phyloP scores from a whole-genome alignment of 2,797 vertebrate species.

The Anguilla anguilla region DNA sequence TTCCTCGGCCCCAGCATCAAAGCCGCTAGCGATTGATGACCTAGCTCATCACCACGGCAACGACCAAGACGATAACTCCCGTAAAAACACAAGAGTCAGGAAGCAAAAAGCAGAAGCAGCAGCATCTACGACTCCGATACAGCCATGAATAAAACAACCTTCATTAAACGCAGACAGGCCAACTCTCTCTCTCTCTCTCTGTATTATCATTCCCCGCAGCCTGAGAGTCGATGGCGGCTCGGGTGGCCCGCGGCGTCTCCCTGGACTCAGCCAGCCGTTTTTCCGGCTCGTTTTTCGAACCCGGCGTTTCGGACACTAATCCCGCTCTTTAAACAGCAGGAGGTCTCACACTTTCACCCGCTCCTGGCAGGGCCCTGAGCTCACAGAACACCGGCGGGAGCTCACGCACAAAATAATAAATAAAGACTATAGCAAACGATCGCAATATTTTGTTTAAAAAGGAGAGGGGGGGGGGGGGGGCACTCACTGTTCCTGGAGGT shows the following conservation, averaged over 20 bases:
- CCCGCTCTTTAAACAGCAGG: not conserved
- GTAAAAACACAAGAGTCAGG: not conserved
- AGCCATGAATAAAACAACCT: not conserved
- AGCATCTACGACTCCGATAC: not conserved
- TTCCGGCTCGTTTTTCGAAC: not conserved
- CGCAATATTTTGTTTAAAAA: no score
- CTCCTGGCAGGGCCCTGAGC: not conserved
- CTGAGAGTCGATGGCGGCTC: not conserved
- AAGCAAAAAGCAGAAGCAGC: not conserved
- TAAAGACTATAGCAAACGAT: constrained; percentile 26
- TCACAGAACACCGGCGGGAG: not conserved
- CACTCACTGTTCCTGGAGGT: constrained; percentile 90
- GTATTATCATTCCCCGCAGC: not conserved
- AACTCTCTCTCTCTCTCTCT: not conserved
- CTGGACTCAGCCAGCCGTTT: not conserved
- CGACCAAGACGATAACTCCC: not conserved
- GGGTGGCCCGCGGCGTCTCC: no score
- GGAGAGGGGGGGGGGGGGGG: constrained; percentile 29
- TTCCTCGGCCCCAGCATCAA: not conserved
- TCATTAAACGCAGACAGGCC: not conserved
- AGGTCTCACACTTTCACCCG: not conserved
- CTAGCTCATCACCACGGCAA: not conserved
- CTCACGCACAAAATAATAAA: constrained; percentile 43
- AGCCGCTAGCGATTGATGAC: not conserved
- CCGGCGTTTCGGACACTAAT: not conserved